phyloP scores from a whole-genome alignment of 2,113 vertebrate species.

The Alosa alosa region DNA sequence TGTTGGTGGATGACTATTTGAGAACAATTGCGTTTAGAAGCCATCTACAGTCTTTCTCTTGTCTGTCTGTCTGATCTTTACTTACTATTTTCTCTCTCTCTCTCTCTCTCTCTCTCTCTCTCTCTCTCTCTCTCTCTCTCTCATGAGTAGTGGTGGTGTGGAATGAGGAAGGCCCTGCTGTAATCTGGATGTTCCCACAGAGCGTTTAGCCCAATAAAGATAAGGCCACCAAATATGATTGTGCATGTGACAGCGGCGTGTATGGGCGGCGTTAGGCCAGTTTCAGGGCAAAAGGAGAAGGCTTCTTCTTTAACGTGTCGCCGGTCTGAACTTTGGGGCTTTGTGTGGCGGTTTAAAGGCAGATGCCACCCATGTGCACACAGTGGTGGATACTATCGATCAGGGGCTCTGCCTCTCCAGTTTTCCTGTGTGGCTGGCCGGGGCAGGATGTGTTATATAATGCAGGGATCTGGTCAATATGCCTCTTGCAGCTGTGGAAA shows the following conservation, averaged over 20 bases:
- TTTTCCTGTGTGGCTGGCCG: constrained; percentile 32
- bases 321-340: neutral
- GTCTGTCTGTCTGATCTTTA: no score
- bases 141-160: constrained; percentile 21
- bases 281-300: neutral
- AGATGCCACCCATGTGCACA: neutral
- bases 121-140: no score
- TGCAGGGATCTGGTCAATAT: constrained; percentile 37
- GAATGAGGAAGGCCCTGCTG: constrained; percentile 61
- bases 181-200: constrained; percentile 66
- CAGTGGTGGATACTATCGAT: constrained; percentile 33
- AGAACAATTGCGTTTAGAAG: neutral
- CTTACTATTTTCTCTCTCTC: neutral
- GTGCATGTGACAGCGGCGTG: neutral
- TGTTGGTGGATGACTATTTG: neutral
- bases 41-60: no score
- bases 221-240: constrained; percentile 46
- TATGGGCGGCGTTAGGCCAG: neutral
- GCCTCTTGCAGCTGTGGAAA: constrained; percentile 46
- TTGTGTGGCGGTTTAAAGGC: neutral
- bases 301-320: neutral
- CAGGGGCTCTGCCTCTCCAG: constrained; percentile 24
- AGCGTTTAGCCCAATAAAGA: constrained; percentile 62
- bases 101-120: no score
- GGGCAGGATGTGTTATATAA: constrained; percentile 45